Evolutionary conservation across 2,888 invertebrate genomes (phyloP).

Genomic region (Lamellibrachia columna): DNA sequence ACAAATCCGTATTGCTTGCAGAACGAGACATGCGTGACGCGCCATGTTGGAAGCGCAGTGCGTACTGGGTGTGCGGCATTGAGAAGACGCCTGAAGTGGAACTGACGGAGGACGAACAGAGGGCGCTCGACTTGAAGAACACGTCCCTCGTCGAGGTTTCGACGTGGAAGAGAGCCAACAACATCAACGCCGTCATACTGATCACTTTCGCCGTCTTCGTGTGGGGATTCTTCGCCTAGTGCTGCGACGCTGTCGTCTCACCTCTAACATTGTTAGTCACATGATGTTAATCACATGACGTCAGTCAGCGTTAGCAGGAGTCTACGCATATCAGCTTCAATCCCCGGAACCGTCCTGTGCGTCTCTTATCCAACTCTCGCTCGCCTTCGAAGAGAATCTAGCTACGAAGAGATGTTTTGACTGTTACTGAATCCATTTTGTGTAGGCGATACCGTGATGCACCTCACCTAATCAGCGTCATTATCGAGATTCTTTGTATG

Average conservation of each 20-base stretch:
- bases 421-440: no score
- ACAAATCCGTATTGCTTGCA: not conserved
- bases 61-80: slow-evolving; percentile 65
- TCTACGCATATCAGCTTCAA: not conserved
- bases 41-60: slow-evolving; percentile 57
- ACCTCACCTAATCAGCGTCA: no score
- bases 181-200: slow-evolving; percentile 61
- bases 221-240: slow-evolving; percentile 59
- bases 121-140: slow-evolving; percentile 49
- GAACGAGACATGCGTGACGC: slow-evolving; percentile 38
- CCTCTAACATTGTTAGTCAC: not conserved
- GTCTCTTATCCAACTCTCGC: no score
- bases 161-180: slow-evolving; percentile 57
- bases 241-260: not conserved
- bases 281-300: not conserved
- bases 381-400: no score
- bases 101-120: slow-evolving; percentile 53
- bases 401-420: no score
- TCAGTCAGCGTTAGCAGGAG: not conserved
- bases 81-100: slow-evolving; percentile 54
- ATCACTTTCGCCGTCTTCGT: slow-evolving; percentile 61
- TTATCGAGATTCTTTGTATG: no score
- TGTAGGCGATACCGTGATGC: no score
- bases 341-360: not conserved
- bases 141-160: slow-evolving; percentile 63